A percentile compares a stretch with the other conserved stretches of the same genome.
Evolutionary conservation across 2,888 invertebrate species (phyloP).

Genomic region (Kryphioiulus occultus): DNA sequence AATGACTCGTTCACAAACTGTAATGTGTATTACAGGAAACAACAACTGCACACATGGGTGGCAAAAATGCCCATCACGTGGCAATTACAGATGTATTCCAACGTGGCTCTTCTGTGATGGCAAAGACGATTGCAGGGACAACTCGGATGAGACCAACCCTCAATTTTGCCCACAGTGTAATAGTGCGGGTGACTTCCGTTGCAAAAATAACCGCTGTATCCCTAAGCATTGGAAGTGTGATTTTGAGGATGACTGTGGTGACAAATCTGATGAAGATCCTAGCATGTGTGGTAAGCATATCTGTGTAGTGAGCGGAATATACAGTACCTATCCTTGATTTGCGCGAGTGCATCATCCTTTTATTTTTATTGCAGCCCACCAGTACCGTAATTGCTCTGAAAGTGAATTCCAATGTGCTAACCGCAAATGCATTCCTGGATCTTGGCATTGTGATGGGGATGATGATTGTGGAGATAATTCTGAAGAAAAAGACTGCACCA

Average conservation of each 20-base stretch:
- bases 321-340: neutral
- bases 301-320: neutral
- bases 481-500: constrained; percentile 84
- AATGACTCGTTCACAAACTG: neutral
- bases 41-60: constrained; percentile 94
- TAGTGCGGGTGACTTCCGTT: constrained; percentile 73
- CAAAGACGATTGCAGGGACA: constrained; percentile 72
- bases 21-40: constrained; percentile 68
- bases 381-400: constrained; percentile 91
- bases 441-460: constrained; percentile 95
- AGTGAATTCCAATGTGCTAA: constrained; percentile 89
- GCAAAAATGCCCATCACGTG: constrained; percentile 92
- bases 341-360: neutral
- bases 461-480: constrained; percentile 96
- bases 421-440: constrained; percentile 87
- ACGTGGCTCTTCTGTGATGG: constrained; percentile 91
- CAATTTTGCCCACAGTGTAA: constrained; percentile 82
- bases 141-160: constrained; percentile 66
- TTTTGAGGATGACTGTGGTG: constrained; percentile 91
- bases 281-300: neutral
- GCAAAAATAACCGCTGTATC: constrained; percentile 83
- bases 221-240: constrained; percentile 94
- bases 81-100: constrained; percentile 94
- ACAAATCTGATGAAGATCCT: constrained; percentile 84
- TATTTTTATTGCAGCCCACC: constrained; percentile 62